Evolutionary conservation across 2,113 vertebrate genomes (phyloP).

Genomic region (Odontophorus gujanensis): DNA sequence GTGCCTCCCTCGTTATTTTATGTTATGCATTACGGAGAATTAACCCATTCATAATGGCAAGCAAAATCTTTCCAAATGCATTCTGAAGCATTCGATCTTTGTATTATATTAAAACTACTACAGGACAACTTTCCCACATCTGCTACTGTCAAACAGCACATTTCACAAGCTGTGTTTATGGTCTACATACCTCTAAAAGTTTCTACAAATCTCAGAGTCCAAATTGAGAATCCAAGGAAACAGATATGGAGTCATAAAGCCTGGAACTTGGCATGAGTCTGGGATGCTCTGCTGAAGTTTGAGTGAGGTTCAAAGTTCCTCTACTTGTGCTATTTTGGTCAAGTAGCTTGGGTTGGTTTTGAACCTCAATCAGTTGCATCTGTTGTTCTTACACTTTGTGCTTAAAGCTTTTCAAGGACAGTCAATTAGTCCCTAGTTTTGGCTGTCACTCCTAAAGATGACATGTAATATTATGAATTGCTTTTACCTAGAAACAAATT

Average conservation of each 20-base stretch:
- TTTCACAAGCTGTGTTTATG: background rate
- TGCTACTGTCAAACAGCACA: rapidly evolving
- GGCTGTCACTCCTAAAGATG: background rate
- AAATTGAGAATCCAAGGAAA: background rate
- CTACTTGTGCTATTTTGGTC: background rate
- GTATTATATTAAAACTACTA: background rate
- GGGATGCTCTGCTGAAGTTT: rapidly evolving
- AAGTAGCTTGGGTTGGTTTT: background rate
- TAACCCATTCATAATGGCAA: background rate
- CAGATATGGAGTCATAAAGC: rapidly evolving
- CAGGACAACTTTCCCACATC: rapidly evolving
- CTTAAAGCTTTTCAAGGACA: background rate
- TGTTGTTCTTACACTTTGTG: background rate
- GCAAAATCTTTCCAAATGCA: background rate
- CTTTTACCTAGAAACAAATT: background rate
- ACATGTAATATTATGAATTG: background rate
- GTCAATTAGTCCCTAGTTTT: background rate
- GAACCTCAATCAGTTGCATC: too few relatives aligned
- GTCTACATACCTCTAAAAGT: background rate
- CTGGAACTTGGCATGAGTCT: rapidly evolving
- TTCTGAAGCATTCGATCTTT: background rate
- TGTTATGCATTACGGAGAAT: background rate
- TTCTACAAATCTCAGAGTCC: background rate
- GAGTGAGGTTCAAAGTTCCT: background rate
- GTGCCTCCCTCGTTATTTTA: background rate